Evolutionary conservation across 2,797 vertebrate genomes (phyloP), one percentile per base, ranked within the genome.

Genomic region (Furcifer pardalis): DNA sequence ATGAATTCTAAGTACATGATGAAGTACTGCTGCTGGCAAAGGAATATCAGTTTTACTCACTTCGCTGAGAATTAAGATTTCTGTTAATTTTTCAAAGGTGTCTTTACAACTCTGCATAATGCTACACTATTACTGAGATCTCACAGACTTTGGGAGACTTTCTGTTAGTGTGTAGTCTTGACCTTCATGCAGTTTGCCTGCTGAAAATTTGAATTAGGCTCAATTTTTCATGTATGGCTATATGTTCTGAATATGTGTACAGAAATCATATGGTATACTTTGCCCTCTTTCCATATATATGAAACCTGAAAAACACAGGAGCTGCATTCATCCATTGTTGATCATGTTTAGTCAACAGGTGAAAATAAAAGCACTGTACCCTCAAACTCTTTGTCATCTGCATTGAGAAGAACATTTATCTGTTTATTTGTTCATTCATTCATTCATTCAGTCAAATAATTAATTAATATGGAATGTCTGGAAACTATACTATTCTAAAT

Each of bases 61-160:
- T 62, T 69, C 76, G 25, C 25, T 82, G 85, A 35, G 35, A 27
- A 77, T 1, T 59, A 42, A 0, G 27, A 86, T 87, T 82, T 77
- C 32, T 25, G 4, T 40, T 27, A 74, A 37, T 87, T 81, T 62
- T 77, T 90, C 49, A 77, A 46, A 23, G 9, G 17, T 17, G 32
- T 42, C 23, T 30, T 46, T 0, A 37, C 44, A 82, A 85, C 49
- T 86, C 7, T 85, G 32, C 25, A 52, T 78, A 52, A 21, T 59
- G 60, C 49, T 79, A 62, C 40, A 84, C 59, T 35, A 77, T 5
- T 37, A 63, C 13, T 84, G n/a, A 73, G 32, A 81, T 44, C 82
- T 84, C 77, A 27, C 40, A 85, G 66, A 83, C 69, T 77, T 8
- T 23, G 74, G 63, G 27, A 88, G 17, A 79, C 75, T 35, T 60